Evolutionary conservation across 2,797 vertebrate species (phyloP), one percentile per base, ranked within the genome.

Genomic region (Aphelocoma californica): DNA sequence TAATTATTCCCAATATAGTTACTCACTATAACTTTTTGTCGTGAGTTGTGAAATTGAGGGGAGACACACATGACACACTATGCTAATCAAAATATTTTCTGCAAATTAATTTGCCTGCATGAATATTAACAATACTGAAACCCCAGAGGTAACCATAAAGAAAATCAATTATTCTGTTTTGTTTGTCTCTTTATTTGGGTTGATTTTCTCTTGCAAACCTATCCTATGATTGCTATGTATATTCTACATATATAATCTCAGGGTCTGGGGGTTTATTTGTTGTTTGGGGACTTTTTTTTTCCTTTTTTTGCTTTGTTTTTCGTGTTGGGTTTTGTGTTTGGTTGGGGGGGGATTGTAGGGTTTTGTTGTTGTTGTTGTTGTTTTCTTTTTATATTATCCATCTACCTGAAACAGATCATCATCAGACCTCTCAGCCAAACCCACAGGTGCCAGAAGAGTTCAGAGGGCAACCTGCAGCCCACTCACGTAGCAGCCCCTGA

Each of bases 1-100:
- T 1, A 57, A 28, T 56, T 67, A 57, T 61, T 83, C 48, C 61
- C 25, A 60, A 31, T 18, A 26, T 7, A 51, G 45, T 32, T 66
- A 56, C 25, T 72, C 56, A 38, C 21, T 24, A 4, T 10, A 54
- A 62, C 8, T 26, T 79, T 47, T 23, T 60, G 40, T 31, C 57
- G 14, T 53, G 32, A 81, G 15, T 9, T 67, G 40, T 69, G 62
- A 90, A 83, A 42, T 1, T 32, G 23, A 26, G 17, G 4, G 6
- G 1, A 1, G 26, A 50, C 24, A 58, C 7, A 40, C 8, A 56
- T 0, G 0, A 60, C 25, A 62, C 18, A 13, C 2, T 44, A 12
- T 34, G 71, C 28, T 44, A 70, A 79, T 23, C 7, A 90, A 87
- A 85, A 62, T 21, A 2, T 66, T 73, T 77, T 54, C 75, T 64